Evolutionary conservation across 2,888 invertebrate genomes (phyloP).

Genomic region (Plebejus melissa): DNA sequence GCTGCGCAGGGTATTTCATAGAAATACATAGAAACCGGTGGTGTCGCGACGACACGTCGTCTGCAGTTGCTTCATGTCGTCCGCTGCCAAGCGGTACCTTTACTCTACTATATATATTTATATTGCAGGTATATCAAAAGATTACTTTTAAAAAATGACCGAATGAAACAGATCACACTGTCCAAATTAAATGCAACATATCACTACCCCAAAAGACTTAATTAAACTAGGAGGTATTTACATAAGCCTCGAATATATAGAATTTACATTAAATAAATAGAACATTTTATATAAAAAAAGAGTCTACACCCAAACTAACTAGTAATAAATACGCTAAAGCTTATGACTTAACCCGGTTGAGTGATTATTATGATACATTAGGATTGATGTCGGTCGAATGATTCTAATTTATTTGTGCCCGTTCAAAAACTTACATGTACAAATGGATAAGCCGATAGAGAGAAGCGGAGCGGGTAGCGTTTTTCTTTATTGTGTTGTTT

Average conservation of each 20-base stretch:
- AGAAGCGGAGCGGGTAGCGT: constrained; percentile 20
- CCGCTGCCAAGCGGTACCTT: no score
- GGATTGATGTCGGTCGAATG: constrained; percentile 25
- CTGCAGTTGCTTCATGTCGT: no score
- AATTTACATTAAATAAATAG: constrained; percentile 68
- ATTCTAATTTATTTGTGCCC: constrained; percentile 45
- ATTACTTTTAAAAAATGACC: neutral
- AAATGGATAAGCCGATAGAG: neutral
- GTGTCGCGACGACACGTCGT: no score
- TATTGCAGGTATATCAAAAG: neutral
- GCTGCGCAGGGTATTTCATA: no score
- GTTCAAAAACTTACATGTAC: constrained; percentile 26
- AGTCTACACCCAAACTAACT: constrained; percentile 34
- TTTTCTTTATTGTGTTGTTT: neutral
- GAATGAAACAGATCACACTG: constrained; percentile 42
- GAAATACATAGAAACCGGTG: no score
- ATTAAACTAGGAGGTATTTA: constrained; percentile 62
- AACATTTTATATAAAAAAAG: constrained; percentile 40
- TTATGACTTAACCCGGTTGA: constrained; percentile 59
- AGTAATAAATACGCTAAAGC: constrained; percentile 69
- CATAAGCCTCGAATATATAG: constrained; percentile 62
- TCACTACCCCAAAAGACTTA: constrained; percentile 52
- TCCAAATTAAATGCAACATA: constrained; percentile 73
- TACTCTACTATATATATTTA: neutral
- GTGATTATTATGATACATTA: constrained; percentile 69